Base-by-base conservation (phyloP, 1,140 invertebrate genomes). In the Anoplophora glabripennis region DNA sequence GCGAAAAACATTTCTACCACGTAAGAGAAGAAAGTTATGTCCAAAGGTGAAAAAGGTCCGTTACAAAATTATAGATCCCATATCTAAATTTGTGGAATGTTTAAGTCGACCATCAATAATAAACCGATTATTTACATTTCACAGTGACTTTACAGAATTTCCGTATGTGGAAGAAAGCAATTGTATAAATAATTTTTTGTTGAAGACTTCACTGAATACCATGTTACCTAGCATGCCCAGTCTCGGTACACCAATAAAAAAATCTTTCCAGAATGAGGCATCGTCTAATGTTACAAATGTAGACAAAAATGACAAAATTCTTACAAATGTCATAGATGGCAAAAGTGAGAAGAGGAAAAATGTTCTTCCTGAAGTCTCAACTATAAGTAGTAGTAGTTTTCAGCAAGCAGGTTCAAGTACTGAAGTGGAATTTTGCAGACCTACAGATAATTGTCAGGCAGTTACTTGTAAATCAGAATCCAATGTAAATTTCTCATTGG, bases 201-300 rank as follows among this genome's bases (percentile, higher is more conserved):
- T n/a, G n/a, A n/a, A n/a, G n/a, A n/a, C n/a, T n/a, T n/a, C n/a
- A 42, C 3, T 15, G 41, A 42, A 42, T 9, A 21, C 11, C 11
- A 59, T 63, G 61, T 54, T 63, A 36, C 61, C 61, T 37, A 53
- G 46, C 34, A 63, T 63, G 61, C 61, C 61, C 1, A 54, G 40
- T 59, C 41, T 63, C 10, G 15, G 14, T 8, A 55, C 61, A 10
- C 44, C 56, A 10, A 11, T 59, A 7, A 63, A 63, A 53, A 57
- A 38, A 40, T 17, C 9, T 15, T 34, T 12, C 2, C 14, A 17
- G n/a, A 41, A 44, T 54, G 53, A 35, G 21, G 15, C 12, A 14
- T 11, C 3, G 7, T 17, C 14, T 18, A 28, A 18, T 21, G 44
- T n/a, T 40, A 4, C 11, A n/a, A n/a, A 18, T 17, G 18, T 46